These are phyloP conservation scores for Acipenser transmontanus DNA, from an alignment of 2,797 vertebrate species.

Conservation along the genomic window DNA sequence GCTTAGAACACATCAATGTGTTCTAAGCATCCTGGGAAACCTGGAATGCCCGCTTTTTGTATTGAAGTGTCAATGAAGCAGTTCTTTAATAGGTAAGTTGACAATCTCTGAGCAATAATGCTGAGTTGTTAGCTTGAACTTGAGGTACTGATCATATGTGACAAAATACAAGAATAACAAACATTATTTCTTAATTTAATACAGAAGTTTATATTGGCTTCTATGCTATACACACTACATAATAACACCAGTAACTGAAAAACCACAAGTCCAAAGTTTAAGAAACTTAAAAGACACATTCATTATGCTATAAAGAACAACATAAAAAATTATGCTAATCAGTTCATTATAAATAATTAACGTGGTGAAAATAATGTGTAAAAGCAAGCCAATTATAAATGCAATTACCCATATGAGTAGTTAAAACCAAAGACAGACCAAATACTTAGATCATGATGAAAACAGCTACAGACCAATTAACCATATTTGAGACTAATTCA, in stretches of 20 bases:
- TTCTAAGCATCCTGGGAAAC: no score
- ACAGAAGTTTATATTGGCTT: conserved; percentile 45
- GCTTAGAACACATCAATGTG: no score
- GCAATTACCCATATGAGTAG: conserved; percentile 62
- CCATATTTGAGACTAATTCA: conserved; percentile 17
- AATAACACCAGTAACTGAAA: conserved; percentile 35
- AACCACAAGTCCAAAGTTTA: conserved; percentile 54
- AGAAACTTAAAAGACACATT: conserved; percentile 54
- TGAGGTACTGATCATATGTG: no score
- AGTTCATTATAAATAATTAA: conserved; percentile 59
- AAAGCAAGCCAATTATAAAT: conserved; percentile 56
- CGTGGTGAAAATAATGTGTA: conserved; percentile 44
- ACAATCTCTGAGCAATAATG: no score
- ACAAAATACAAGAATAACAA: conserved; percentile 34
- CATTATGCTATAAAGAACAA: conserved; percentile 55
- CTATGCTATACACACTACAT: conserved; percentile 60
- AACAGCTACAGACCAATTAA: conserved; percentile 58
- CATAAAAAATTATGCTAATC: conserved; percentile 63
- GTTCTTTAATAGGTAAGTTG: no score
- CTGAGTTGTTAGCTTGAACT: neutral
- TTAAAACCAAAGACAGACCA: conserved; percentile 58
- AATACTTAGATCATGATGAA: conserved; percentile 43
- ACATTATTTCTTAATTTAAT: conserved; percentile 33
- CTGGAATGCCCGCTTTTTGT: no score
- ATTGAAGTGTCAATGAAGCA: no score